Evolutionary conservation across 2,113 vertebrate genomes (phyloP).

Genomic region (Podarcis raffonei): DNA sequence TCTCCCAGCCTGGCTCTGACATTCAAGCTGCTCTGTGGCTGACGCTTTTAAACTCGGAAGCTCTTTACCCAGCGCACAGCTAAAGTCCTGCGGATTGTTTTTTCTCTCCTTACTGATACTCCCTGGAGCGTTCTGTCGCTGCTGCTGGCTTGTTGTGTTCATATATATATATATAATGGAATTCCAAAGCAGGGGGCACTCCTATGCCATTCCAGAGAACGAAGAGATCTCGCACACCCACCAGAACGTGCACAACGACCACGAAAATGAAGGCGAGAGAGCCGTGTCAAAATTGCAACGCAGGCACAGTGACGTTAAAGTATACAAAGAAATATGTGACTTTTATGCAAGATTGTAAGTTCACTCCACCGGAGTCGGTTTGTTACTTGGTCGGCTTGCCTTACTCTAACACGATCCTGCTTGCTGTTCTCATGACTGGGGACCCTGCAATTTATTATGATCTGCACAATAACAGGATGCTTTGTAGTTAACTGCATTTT

Average conservation of each 20-base stretch:
- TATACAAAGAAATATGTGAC: conserved; percentile 99
- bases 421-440: conserved; percentile 15
- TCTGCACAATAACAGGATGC: conserved; percentile 33
- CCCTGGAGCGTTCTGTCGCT: conserved; percentile 17
- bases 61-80: conserved; percentile 64
- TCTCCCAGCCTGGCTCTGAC: conserved; percentile 47
- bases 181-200: conserved; percentile 67
- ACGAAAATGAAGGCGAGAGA: conserved; percentile 80
- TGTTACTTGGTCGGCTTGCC: not conserved
- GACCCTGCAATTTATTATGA: not conserved
- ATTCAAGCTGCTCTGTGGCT: conserved; percentile 36
- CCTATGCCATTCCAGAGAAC: conserved; percentile 83
- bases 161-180: conserved; percentile 66
- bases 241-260: conserved; percentile 64
- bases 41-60: conserved; percentile 80
- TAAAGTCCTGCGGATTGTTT: conserved; percentile 60
- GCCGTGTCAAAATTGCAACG: conserved; percentile 89
- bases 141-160: not conserved
- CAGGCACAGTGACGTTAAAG: conserved; percentile 91
- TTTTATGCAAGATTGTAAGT: conserved; percentile 98
- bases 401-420: not conserved
- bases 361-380: not conserved
- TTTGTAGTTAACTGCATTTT: conserved; percentile 30
- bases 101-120: conserved; percentile 13
- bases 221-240: conserved; percentile 71